Conservation (phyloP, 2,113 vertebrate genomes). For the Entomyzon cyanotis region DNA sequence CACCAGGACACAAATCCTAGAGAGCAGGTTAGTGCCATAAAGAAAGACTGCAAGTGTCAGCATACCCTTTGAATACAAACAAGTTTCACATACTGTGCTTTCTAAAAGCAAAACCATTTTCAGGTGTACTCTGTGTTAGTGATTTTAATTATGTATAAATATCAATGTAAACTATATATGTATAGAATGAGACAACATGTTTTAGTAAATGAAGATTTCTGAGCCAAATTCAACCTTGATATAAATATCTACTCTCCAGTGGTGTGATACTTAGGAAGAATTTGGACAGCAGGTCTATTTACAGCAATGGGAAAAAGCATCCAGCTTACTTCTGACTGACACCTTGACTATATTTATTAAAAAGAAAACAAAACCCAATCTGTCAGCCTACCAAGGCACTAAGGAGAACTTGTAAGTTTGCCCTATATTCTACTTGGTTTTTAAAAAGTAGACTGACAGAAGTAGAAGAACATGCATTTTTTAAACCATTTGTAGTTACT, state of each 20-base stretch:
- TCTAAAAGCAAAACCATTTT: constrained; percentile 35
- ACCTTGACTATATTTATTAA: not conserved
- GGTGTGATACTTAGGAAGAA: not conserved
- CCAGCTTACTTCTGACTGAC: not conserved
- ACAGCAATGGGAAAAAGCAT: constrained; percentile 9
- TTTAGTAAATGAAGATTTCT: not conserved
- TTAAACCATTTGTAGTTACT: not conserved
- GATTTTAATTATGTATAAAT: constrained; percentile 41
- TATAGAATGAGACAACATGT: not conserved
- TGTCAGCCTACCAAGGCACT: not conserved
- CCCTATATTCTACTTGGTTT: not conserved
- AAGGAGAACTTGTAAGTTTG: not conserved
- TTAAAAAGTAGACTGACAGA: not conserved
- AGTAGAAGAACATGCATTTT: not conserved
- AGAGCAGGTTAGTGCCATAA: not conserved
- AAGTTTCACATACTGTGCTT: not conserved
- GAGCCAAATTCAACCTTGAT: not conserved
- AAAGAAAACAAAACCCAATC: not conserved
- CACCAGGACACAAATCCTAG: not conserved
- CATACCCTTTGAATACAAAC: not conserved
- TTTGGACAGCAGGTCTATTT: not conserved
- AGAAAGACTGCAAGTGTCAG: not conserved
- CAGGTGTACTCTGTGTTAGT: constrained; percentile 52
- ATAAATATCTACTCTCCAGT: not conserved
- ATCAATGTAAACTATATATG: constrained; percentile 17